Evolutionary conservation across 2,888 invertebrate genomes (phyloP).

Genomic region (Torymus auratus): DNA sequence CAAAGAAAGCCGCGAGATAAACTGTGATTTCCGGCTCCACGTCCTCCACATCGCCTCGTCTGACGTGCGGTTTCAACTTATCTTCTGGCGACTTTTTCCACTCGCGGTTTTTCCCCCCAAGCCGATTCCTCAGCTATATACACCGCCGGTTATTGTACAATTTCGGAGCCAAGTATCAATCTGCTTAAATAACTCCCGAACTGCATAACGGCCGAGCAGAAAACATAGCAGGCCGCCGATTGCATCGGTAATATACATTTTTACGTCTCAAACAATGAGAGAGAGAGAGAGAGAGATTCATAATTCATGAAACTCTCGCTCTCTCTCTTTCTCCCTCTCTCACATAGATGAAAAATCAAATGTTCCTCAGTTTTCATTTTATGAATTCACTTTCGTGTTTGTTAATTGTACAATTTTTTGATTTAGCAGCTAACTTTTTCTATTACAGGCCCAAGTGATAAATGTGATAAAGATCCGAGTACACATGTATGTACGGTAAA

Average conservation of each 20-base stretch:
- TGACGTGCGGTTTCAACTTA: slow-evolving; percentile 43
- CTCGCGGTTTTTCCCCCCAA: slow-evolving; percentile 43
- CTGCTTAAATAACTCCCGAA: slow-evolving; percentile 30
- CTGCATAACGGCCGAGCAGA: slow-evolving; percentile 36
- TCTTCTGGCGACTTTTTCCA: slow-evolving; percentile 31
- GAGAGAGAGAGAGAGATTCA: neutral
- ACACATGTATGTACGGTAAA: too few relatives aligned
- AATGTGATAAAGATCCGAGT: too few relatives aligned
- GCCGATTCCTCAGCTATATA: slow-evolving; percentile 26
- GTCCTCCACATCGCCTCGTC: slow-evolving; percentile 13
- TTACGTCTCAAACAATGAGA: slow-evolving; percentile 9
- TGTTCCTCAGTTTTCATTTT: too few relatives aligned
- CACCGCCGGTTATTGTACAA: slow-evolving; percentile 32
- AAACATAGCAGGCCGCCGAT: slow-evolving; percentile 21
- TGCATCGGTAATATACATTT: slow-evolving; percentile 21
- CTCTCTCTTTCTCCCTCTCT: too few relatives aligned
- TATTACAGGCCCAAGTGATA: too few relatives aligned
- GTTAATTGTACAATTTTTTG: too few relatives aligned
- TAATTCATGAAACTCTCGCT: too few relatives aligned
- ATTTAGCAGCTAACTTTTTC: too few relatives aligned
- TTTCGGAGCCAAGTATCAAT: slow-evolving; percentile 46
- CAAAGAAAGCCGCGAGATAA: slow-evolving; percentile 43
- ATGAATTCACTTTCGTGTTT: too few relatives aligned
- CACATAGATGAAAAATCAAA: too few relatives aligned
- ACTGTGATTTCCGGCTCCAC: slow-evolving; percentile 34